phyloP scores from a whole-genome alignment of 2,113 vertebrate genomes.

The Orthonyx spaldingii region DNA sequence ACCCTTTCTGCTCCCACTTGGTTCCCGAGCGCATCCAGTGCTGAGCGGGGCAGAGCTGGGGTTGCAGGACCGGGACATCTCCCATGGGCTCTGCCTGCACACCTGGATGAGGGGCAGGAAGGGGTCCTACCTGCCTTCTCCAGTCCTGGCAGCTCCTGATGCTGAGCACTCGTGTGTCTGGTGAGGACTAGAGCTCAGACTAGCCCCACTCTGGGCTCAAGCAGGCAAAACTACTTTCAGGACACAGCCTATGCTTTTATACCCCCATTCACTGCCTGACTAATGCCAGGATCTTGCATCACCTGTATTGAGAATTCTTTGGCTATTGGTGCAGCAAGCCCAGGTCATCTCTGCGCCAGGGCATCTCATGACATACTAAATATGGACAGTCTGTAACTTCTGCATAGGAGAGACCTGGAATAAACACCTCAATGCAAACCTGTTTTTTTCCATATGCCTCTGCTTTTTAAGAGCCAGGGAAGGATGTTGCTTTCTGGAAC shows the following conservation, averaged over 20 bases:
- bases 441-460: not conserved
- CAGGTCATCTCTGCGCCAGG: not conserved
- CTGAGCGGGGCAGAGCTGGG: not conserved
- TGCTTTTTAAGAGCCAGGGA: not conserved
- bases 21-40: accelerated
- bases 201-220: not conserved
- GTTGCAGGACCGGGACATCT: not conserved
- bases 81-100: not conserved
- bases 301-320: not conserved
- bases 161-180: not conserved
- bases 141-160: not conserved
- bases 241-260: not conserved
- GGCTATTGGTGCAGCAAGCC: not conserved
- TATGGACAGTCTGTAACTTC: not conserved
- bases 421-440: not conserved
- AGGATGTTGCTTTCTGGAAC: not conserved
- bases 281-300: not conserved
- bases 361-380: not conserved
- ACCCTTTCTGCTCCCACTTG: not conserved
- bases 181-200: not conserved
- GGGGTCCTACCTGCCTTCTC: not conserved
- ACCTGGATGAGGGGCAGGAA: not conserved
- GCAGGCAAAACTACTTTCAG: not conserved
- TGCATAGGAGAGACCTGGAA: not conserved
- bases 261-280: not conserved